Evolutionary conservation across 2,113 vertebrate genomes (phyloP).

Genomic region (Euleptes europaea): DNA sequence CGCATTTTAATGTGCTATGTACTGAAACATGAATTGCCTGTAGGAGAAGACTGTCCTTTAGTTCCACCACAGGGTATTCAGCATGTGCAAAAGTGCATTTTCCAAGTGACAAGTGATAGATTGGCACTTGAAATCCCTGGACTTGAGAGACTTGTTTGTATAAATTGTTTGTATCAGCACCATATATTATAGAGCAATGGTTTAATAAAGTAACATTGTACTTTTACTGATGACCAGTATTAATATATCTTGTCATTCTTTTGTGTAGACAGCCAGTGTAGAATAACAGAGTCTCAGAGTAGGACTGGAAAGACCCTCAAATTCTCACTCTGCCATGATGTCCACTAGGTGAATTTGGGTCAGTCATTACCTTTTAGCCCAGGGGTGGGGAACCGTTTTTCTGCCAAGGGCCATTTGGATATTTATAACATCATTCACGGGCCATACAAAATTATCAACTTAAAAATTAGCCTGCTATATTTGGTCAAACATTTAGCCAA

Average conservation of each 20-base stretch:
- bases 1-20: not conserved
- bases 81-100: slow-evolving; percentile 26
- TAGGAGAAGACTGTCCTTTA: not conserved
- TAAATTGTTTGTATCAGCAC: slow-evolving; percentile 24
- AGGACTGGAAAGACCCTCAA: too few species aligned
- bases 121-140: slow-evolving; percentile 13
- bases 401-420: too few species aligned
- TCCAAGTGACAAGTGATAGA: not conserved
- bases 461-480: too few species aligned
- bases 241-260: slow-evolving; percentile 21
- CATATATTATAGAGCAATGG: not conserved
- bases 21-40: slow-evolving; percentile 25
- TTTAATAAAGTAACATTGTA: not conserved
- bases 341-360: too few species aligned
- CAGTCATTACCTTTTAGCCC: too few species aligned
- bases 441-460: too few species aligned
- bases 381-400: too few species aligned
- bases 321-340: too few species aligned
- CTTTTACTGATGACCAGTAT: slow-evolving; percentile 1
- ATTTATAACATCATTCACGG: too few species aligned
- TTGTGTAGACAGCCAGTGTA: not conserved
- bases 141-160: not conserved
- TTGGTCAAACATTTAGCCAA: too few species aligned
- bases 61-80: slow-evolving; percentile 20
- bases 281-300: too few species aligned